These are phyloP conservation scores for Sepiola atlantica DNA, from an alignment of 2,888 invertebrate species.

Conservation along the genomic window DNA sequence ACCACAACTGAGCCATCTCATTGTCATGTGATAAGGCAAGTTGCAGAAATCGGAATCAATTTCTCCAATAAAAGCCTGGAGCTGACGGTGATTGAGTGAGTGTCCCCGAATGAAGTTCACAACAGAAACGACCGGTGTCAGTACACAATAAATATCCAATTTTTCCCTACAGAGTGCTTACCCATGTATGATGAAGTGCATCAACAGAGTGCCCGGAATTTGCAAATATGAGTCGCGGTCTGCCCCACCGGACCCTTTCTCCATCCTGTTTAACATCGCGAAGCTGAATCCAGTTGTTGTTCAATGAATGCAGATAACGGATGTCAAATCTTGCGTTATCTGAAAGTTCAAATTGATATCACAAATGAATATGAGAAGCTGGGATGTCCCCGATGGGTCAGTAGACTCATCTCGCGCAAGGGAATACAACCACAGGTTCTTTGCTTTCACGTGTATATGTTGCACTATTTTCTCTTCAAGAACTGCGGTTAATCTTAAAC, in stretches of 20 bases:
- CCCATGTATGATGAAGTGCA: slow-evolving; percentile 39
- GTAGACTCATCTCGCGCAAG: too few relatives aligned
- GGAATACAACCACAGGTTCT: neutral
- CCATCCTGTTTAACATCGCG: neutral
- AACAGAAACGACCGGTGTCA: slow-evolving; percentile 23
- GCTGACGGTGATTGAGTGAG: slow-evolving; percentile 8
- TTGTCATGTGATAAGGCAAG: neutral
- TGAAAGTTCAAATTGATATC: slow-evolving; percentile 36
- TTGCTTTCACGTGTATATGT: neutral
- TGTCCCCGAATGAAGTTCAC: slow-evolving; percentile 40
- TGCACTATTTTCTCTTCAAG: neutral
- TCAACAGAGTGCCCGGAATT: slow-evolving; percentile 41
- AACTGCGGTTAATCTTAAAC: neutral
- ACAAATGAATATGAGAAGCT: slow-evolving; percentile 24
- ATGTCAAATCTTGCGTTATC: slow-evolving; percentile 11
- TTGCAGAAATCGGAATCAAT: neutral
- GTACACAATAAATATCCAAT: slow-evolving; percentile 42
- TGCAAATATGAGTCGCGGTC: slow-evolving; percentile 45
- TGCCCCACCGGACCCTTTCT: neutral
- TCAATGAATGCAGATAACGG: neutral
- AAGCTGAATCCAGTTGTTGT: slow-evolving; percentile 22
- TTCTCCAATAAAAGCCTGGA: neutral
- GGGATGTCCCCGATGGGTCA: neutral
- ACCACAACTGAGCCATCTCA: slow-evolving; percentile 23
- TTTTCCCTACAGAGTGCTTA: neutral